Base-by-base conservation (phyloP, 1,140 invertebrate genomes). In the Drosophila auraria region DNA sequence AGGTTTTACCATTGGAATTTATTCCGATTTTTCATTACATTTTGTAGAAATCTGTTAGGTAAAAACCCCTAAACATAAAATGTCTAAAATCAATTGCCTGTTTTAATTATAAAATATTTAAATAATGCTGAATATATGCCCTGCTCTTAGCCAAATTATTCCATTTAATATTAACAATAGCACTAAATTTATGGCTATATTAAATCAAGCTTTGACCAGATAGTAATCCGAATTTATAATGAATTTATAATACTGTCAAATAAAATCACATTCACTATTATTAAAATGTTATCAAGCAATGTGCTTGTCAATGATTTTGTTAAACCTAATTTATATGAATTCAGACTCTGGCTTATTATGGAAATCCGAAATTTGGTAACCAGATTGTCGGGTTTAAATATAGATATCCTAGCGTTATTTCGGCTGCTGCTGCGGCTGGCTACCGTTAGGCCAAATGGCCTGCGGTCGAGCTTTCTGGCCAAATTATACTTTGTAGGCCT, bases 401-500 rank as follows among this genome's bases (percentile, higher is more conserved):
- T 68, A 71, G 40, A 51, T 45, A n/a, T 33, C 15, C 30, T 27
- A 42, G 60, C 38, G 30, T 23, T 38, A 45, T 61, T 40, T 58
- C 61, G 25, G 15, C 14, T 42, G 47, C 27, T n/a, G 40, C 15
- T 65, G 30, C 30, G 8, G 25, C 49, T 12, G 50, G 66, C 70
- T 73, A 73, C 70, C 70, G 70, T 73, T 73, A 73, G 47, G 36
- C 27, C 36, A 50, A 59, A 60, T 47, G 25, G 57, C 57, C 57
- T 45, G 57, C 38, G 23, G 57, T 44, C 36, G n/a, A 45, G 40
- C 7, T 65, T 38, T 54, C 40, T 50, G 51, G 33, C 50, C 36
- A 71, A 58, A 71, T 72, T 71, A 49, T 73, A 73, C 54, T 60
- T 73, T 59, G 53, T 73, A 73, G 70, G 70, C 70, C 70, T 73